phyloP scores from a whole-genome alignment of 2,113 vertebrate genomes.

The Hoplias malabaricus region DNA sequence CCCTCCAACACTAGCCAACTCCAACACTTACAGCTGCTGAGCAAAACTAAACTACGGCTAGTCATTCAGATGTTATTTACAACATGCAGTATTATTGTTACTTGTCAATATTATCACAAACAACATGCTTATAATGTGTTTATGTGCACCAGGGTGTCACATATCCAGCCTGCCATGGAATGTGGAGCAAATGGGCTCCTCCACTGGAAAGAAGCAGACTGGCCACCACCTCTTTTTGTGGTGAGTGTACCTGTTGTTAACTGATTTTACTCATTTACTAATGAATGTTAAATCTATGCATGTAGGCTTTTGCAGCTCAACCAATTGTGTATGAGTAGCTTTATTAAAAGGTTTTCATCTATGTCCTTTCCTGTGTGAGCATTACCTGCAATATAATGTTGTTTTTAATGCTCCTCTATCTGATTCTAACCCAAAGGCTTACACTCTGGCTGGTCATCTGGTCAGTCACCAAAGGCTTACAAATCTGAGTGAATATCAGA shows the following conservation, averaged over 20 bases:
- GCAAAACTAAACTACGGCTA: too few species aligned
- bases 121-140: too few species aligned
- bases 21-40: too few species aligned
- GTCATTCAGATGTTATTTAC: too few species aligned
- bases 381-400: neutral
- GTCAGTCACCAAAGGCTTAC: too few species aligned
- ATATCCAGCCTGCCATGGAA: conserved; percentile 95
- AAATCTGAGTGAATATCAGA: too few species aligned
- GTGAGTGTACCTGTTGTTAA: conserved; percentile 69
- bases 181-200: conserved; percentile 98
- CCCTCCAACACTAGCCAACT: too few species aligned
- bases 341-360: neutral
- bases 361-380: neutral
- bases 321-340: neutral
- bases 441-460: neutral
- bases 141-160: conserved; percentile 86
- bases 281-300: neutral
- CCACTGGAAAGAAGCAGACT: conserved; percentile 93
- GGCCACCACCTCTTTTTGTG: conserved; percentile 94
- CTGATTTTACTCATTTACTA: neutral
- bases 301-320: neutral
- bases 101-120: neutral
- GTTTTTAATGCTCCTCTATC: neutral
- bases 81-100: too few species aligned
- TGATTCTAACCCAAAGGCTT: neutral